phyloP scores from a whole-genome alignment of 2,797 vertebrate species.

The Falco rusticolus region DNA sequence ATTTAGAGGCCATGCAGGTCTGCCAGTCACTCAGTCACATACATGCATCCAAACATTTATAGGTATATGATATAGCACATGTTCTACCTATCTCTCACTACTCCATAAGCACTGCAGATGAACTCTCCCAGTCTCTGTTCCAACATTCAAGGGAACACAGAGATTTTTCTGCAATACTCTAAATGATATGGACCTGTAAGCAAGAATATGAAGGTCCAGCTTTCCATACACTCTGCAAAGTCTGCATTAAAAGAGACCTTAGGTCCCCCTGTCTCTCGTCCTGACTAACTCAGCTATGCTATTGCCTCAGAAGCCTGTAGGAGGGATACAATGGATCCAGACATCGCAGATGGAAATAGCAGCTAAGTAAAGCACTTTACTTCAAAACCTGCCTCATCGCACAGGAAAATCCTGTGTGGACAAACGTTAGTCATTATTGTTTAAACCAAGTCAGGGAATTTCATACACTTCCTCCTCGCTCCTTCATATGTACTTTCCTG shows the following conservation, averaged over 20 bases:
- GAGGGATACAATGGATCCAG: not conserved
- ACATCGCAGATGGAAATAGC: not conserved
- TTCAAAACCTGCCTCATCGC: not conserved
- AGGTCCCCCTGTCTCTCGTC: too few relatives aligned
- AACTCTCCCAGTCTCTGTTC: not conserved
- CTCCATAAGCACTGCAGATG: not conserved
- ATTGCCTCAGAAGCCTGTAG: not conserved
- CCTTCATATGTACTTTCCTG: not conserved
- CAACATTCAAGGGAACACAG: not conserved
- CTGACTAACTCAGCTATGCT: not conserved
- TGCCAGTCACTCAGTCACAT: not conserved
- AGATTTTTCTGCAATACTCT: not conserved
- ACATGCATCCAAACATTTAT: not conserved
- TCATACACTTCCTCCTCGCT: not conserved
- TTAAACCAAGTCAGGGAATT: not conserved
- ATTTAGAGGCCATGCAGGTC: not conserved
- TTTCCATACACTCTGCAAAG: not conserved
- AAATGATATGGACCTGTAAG: not conserved
- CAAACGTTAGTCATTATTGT: slow-evolving; percentile 6
- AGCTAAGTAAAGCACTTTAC: not conserved
- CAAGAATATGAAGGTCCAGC: not conserved
- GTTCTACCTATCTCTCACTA: not conserved
- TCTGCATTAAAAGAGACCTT: not conserved
- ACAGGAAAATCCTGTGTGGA: not conserved
- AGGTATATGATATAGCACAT: not conserved